Conservation (phyloP, 2,888 invertebrate species). For the Muschampia plurimacula region DNA sequence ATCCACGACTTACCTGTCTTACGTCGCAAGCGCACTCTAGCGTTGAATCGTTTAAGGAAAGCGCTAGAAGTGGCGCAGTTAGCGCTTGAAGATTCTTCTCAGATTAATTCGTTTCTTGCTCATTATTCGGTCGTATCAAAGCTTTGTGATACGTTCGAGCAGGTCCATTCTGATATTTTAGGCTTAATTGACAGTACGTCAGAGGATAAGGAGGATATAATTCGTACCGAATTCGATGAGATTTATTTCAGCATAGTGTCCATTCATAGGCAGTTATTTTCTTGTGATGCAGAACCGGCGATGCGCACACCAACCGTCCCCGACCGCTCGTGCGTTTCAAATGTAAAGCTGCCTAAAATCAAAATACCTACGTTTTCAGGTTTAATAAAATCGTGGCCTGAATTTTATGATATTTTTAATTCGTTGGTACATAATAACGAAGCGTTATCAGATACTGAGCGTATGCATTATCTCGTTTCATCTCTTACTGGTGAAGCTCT, state of each 20-base stretch:
- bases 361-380: constrained; percentile 2
- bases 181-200: neutral
- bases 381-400: constrained; percentile 1
- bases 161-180: constrained; percentile 1
- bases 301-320: neutral
- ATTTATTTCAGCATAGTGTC: neutral
- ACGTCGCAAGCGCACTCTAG: constrained; percentile 4
- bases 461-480: constrained; percentile 3
- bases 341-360: neutral
- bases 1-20: neutral
- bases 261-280: neutral
- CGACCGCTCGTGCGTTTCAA: neutral
- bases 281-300: neutral
- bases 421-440: constrained; percentile 6
- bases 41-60: constrained; percentile 1
- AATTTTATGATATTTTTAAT: constrained; percentile 3
- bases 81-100: constrained; percentile 1
- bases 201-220: neutral
- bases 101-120: constrained; percentile 4
- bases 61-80: neutral
- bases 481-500: constrained; percentile 6
- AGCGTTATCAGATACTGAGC: constrained; percentile 4
- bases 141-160: neutral
- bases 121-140: constrained; percentile 2
- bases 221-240: constrained; percentile 1